These are phyloP conservation scores for Diarsia mendica DNA, from an alignment of 2,888 invertebrate species.

Conservation along the genomic window DNA sequence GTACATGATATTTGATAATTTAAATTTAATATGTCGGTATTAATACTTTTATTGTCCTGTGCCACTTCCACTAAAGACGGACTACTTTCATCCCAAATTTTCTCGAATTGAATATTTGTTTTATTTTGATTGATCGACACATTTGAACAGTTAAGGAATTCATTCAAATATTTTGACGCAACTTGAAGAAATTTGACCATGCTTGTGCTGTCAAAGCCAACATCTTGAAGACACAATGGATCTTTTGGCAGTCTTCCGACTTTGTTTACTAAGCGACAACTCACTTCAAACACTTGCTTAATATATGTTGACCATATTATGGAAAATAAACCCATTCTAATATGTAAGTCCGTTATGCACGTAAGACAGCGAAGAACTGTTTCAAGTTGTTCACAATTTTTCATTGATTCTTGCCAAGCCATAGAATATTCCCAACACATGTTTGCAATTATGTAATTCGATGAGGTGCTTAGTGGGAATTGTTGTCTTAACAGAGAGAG, in stretches of 20 bases:
- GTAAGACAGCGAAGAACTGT: constrained; percentile 93
- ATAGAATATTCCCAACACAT: constrained; percentile 98
- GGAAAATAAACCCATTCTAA: constrained; percentile 94
- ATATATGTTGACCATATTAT: constrained; percentile 97
- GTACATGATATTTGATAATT: constrained; percentile 95
- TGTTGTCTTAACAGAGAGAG: constrained; percentile 92
- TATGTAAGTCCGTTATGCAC: constrained; percentile 91
- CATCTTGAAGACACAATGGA: constrained; percentile 94
- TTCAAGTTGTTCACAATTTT: constrained; percentile 91
- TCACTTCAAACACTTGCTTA: constrained; percentile 94
- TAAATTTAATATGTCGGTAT: constrained; percentile 94
- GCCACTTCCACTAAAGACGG: constrained; percentile 95
- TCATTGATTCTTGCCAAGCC: constrained; percentile 95
- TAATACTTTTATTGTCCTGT: constrained; percentile 93
- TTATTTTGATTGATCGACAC: constrained; percentile 80
- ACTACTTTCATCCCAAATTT: constrained; percentile 92
- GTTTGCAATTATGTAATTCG: constrained; percentile 95
- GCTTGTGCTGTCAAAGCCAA: constrained; percentile 92
- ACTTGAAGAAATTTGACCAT: constrained; percentile 88
- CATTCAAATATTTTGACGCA: constrained; percentile 86
- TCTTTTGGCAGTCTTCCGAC: constrained; percentile 96
- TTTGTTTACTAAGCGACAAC: constrained; percentile 94
- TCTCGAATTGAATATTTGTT: constrained; percentile 89
- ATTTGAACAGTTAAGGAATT: constrained; percentile 84
- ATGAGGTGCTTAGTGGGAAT: constrained; percentile 96